Evolutionary conservation across 2,113 vertebrate genomes (phyloP).

Genomic region (Ammodytes marinus): DNA sequence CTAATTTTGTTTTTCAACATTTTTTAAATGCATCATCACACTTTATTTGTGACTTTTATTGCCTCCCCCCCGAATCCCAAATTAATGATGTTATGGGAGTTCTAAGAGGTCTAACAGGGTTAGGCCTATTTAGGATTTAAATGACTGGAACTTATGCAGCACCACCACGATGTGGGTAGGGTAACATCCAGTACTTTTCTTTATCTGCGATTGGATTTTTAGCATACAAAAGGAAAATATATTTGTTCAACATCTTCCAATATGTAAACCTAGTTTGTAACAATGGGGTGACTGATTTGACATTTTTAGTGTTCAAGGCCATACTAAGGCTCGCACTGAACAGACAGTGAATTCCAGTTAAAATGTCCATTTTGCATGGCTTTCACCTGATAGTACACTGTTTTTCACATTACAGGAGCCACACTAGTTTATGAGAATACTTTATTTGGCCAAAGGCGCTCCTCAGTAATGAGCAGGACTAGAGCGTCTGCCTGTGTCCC

Average conservation of each 20-base stretch:
- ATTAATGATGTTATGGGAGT: too few relatives aligned
- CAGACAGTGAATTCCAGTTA: constrained; percentile 8
- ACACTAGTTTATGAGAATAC: constrained; percentile 37
- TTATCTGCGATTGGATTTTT: too few relatives aligned
- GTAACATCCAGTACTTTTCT: too few relatives aligned
- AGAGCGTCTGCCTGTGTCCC: constrained; percentile 21
- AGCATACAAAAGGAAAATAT: background rate
- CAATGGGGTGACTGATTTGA: background rate
- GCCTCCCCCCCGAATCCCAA: too few relatives aligned
- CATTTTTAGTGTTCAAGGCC: background rate
- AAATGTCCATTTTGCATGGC: constrained; percentile 35
- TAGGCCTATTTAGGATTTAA: too few relatives aligned
- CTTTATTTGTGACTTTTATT: too few relatives aligned
- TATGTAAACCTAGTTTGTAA: background rate
- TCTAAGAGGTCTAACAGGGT: too few relatives aligned
- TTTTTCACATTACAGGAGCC: constrained; percentile 24
- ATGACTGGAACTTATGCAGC: too few relatives aligned
- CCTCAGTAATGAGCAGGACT: constrained; percentile 45
- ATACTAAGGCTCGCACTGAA: background rate
- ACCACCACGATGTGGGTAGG: too few relatives aligned
- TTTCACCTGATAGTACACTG: constrained; percentile 26
- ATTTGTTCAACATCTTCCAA: background rate
- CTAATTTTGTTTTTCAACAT: too few relatives aligned
- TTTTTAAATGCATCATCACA: too few relatives aligned
- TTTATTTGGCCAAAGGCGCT: constrained; percentile 8